Base-by-base conservation (phyloP, 2,888 invertebrate species). In the Habrosyne pyritoides region DNA sequence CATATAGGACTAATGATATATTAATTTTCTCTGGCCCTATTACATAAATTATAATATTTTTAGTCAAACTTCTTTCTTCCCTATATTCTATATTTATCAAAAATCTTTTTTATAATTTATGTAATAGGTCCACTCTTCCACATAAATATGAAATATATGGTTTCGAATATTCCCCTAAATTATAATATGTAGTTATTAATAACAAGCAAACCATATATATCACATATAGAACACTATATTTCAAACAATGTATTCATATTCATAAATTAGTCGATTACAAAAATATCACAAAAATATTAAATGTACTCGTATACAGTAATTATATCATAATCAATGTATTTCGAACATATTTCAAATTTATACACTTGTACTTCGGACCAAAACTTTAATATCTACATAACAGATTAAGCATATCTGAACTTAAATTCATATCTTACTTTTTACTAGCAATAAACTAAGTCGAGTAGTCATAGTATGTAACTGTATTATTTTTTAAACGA, bases 371-470 rank as follows among this genome's bases (percentile, higher is more conserved):
- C 64, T 82, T 87, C 69, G 90, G 90, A 90, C 90, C 90, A 90
- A 91, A 81, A 79, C 64, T 68, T 74, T 75, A 75, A 81, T 80
- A 79, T 79, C 75, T 82, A 79, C 57, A 75, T 21, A 21, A 47
- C 82, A 80, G 83, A 81, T 83, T 65, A 64, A 79, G 84, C 90
- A 91, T 91, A 91, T 91, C 90, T 89, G 81, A 79, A 82, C 73
- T 73, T 70, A 69, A 70, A 76, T 79, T 81, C 88, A 90, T 89
- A 89, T 90, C 89, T 86, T 74, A 77, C 77, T 81, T 74, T 77
- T 73, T 76, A 72, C 61, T 89, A 89, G 88, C 88, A 88, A 89
- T 90, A 89, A 86, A 76, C 63, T 67, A 61, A 56, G 57, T 67
- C 59, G 63, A 60, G 67, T 80, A 79, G 70, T 73, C 65, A 68